These are phyloP conservation scores for Amblyornis subalaris DNA, from an alignment of 2,113 vertebrate genomes.

Conservation along the genomic window DNA sequence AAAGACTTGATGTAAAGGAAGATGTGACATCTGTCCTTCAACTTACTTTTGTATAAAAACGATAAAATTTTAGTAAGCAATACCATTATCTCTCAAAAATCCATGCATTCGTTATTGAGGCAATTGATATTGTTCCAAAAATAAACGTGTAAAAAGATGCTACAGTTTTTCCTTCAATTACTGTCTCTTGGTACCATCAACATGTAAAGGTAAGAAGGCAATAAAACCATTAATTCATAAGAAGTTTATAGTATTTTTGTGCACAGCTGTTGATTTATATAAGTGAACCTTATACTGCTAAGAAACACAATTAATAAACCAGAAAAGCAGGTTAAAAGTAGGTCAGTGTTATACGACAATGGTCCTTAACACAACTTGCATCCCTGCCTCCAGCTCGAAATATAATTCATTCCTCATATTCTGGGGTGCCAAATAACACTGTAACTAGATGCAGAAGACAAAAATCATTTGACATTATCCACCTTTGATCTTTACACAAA, in stretches of 20 bases:
- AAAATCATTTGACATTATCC: not conserved
- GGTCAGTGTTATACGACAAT: not conserved
- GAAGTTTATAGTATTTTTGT: not conserved
- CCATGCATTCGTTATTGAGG: not conserved
- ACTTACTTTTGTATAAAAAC: not conserved
- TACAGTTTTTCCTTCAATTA: not conserved
- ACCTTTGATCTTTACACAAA: constrained; percentile 22
- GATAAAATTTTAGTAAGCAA: not conserved
- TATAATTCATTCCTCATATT: not conserved
- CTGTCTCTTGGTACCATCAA: not conserved
- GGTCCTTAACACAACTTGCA: not conserved
- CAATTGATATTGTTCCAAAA: not conserved
- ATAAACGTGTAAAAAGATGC: fast-evolving
- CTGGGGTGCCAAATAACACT: not conserved
- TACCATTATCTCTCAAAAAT: not conserved
- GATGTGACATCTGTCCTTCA: not conserved
- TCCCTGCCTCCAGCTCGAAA: not conserved
- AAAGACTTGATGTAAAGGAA: not conserved
- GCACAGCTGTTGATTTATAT: not conserved
- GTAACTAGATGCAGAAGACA: not conserved
- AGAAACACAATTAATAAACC: not conserved
- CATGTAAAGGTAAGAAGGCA: not conserved
- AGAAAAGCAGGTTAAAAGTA: constrained; percentile 26
- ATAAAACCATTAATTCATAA: not conserved
- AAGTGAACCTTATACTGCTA: not conserved